Evolutionary conservation across 2,113 vertebrate genomes (phyloP).

Genomic region (Rostratula benghalensis): DNA sequence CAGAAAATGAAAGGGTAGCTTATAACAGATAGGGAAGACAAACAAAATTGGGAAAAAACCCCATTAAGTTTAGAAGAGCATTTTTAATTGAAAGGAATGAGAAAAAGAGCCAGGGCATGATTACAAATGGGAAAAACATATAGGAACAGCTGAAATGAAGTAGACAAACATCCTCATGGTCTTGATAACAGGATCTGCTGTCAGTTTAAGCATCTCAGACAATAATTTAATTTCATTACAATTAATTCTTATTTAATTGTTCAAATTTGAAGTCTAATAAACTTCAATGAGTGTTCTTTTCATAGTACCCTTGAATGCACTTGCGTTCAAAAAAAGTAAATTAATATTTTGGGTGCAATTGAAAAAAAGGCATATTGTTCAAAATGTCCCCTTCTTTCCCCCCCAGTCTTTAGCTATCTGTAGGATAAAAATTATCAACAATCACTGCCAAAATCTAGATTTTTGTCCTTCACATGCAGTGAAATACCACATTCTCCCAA

Average conservation of each 20-base stretch:
- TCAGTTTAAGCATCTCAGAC: neutral
- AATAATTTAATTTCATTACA: conserved; percentile 16
- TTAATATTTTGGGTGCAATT: neutral
- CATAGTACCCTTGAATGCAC: neutral
- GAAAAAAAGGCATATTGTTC: neutral
- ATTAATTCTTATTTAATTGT: conserved; percentile 2
- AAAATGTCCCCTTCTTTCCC: neutral
- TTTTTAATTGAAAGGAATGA: conserved; percentile 5
- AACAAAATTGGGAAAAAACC: neutral
- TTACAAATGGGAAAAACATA: neutral
- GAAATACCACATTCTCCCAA: neutral
- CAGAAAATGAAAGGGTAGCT: neutral
- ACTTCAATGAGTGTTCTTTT: neutral
- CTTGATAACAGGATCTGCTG: neutral
- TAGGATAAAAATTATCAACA: neutral
- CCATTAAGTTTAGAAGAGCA: neutral
- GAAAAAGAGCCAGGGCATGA: neutral
- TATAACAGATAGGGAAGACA: neutral
- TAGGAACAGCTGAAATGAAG: conserved; percentile 31
- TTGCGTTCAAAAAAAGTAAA: neutral
- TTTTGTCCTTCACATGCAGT: neutral
- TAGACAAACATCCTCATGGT: neutral
- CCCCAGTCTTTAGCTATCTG: neutral
- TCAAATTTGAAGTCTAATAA: conserved; percentile 10
- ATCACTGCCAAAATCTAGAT: neutral